A percentile compares a stretch with the other conserved stretches of the same genome.
phyloP scores from a whole-genome alignment of 2,888 invertebrate species.

The Julus scandinavius region DNA sequence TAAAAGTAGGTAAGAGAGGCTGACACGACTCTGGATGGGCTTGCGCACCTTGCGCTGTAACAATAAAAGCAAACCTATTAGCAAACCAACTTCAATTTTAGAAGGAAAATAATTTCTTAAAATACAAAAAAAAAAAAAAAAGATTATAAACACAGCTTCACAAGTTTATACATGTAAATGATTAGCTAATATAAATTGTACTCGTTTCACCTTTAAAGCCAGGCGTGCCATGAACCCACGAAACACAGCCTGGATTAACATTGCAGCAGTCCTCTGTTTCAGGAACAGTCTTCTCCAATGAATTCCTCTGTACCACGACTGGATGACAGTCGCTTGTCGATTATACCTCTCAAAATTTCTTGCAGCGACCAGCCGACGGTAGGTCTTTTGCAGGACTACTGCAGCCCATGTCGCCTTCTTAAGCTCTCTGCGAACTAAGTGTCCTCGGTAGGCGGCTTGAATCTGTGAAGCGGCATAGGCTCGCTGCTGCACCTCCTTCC shows the following conservation, averaged over 20 bases:
- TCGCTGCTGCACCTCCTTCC: not conserved
- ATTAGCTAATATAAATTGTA: no score
- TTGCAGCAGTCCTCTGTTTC: not conserved
- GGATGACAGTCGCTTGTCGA: not conserved
- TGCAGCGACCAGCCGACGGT: not conserved
- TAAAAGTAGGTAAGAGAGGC: constrained; percentile 40
- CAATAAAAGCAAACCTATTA: not conserved
- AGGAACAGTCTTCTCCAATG: not conserved
- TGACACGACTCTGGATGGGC: constrained; percentile 42
- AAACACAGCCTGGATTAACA: constrained; percentile 3
- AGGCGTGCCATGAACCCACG: not conserved
- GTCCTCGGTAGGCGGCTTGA: not conserved
- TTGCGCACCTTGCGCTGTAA: constrained; percentile 15
- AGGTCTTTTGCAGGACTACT: not conserved
- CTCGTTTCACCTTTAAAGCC: not conserved
- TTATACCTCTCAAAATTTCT: not conserved
- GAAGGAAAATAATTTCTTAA: no score
- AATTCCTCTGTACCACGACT: constrained; percentile 35
- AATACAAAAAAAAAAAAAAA: no score
- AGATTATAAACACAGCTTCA: no score
- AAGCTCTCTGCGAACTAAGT: not conserved
- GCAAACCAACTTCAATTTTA: no score
- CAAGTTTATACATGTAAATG: no score
- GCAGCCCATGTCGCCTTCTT: not conserved
- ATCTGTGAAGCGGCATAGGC: not conserved